A percentile compares a stretch with the other conserved stretches of the same genome.
phyloP scores from a whole-genome alignment of 2,797 vertebrate species.

The Xenops minutus region DNA sequence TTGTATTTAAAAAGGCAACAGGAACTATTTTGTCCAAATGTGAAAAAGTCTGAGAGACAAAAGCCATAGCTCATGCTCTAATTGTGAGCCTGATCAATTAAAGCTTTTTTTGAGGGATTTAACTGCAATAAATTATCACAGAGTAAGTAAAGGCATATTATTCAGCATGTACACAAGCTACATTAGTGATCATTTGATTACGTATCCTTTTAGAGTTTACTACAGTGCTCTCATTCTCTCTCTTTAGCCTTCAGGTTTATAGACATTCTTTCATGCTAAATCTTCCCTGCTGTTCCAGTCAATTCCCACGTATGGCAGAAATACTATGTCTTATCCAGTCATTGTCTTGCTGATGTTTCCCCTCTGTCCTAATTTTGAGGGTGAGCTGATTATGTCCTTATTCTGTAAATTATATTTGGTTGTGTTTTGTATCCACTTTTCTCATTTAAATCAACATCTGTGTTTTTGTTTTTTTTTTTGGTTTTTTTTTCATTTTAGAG shows the following conservation, averaged over 20 bases:
- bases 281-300: not conserved
- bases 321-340: not conserved
- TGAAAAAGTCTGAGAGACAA: not conserved
- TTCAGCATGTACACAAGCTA: rapidly evolving
- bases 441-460: not conserved
- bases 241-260: not conserved
- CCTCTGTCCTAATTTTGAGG: not conserved
- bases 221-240: not conserved
- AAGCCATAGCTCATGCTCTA: not conserved
- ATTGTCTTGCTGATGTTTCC: not conserved
- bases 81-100: not conserved
- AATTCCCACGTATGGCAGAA: not conserved
- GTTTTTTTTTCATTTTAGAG: not conserved
- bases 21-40: rapidly evolving
- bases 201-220: not conserved
- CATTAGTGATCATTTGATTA: not conserved
- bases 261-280: not conserved
- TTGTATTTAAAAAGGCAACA: not conserved
- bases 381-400: not conserved
- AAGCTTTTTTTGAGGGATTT: not conserved
- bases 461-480: not conserved
- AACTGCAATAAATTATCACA: not conserved
- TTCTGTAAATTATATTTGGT: not conserved
- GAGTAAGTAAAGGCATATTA: not conserved
- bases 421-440: not conserved